Conservation (phyloP, 1,140 invertebrate species). For the Sitophilus oryzae region DNA sequence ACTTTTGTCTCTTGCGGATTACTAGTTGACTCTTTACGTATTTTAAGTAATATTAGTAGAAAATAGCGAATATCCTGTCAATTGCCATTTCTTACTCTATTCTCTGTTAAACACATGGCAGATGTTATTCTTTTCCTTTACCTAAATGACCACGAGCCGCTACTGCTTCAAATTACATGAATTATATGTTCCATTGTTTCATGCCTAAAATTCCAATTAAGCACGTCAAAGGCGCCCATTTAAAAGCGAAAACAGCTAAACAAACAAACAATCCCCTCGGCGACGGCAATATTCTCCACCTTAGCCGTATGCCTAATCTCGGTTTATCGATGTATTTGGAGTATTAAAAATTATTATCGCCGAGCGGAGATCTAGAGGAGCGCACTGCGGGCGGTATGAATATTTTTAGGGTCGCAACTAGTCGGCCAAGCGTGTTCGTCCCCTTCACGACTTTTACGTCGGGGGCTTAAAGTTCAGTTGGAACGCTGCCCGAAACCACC, state of each 20-base stretch:
- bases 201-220: background rate
- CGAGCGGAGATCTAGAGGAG: background rate
- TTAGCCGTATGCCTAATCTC: background rate
- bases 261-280: background rate
- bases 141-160: too few relatives aligned
- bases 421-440: background rate
- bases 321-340: background rate
- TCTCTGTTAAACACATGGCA: too few relatives aligned
- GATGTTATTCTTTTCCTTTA: too few relatives aligned
- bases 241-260: background rate
- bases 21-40: too few relatives aligned
- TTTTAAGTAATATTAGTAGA: too few relatives aligned
- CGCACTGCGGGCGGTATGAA: background rate
- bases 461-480: background rate
- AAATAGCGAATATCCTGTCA: too few relatives aligned
- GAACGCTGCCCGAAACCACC: conserved; percentile 1
- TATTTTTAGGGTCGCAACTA: background rate
- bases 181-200: too few relatives aligned
- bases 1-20: too few relatives aligned
- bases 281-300: background rate
- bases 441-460: background rate
- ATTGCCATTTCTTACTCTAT: too few relatives aligned
- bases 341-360: conserved; percentile 7
- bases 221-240: background rate
- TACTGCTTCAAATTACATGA: too few relatives aligned